Base-by-base conservation (phyloP, 2,113 vertebrate genomes). In the Brachypodius melanocephalos region DNA sequence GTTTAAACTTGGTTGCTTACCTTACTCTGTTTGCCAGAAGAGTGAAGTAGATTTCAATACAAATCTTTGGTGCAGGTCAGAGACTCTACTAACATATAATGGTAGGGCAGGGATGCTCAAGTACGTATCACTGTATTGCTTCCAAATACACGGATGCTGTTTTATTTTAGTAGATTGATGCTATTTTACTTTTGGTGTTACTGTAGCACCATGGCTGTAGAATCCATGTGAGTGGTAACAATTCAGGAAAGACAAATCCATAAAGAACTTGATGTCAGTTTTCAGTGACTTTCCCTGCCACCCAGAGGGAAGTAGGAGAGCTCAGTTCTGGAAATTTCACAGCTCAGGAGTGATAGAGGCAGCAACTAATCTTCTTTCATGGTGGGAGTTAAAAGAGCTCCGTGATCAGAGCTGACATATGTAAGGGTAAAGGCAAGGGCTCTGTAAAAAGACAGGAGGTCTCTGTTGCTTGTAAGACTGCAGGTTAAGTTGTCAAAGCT, bases 361-460 rank as follows among this genome's bases (percentile, higher is more conserved):
- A 91, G 49, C 58, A 21, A 28, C 85, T 94, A 84, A 89, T 97
- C 96, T 85, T 91, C 45, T 93, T 91, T 96, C 71, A 83, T 95
- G 83, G 36, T 75, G 59, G 79, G 78, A 95, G 84, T 62, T 94
- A 66, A 68, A 97, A 96, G 87, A 25, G 21, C 68, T 80, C 32
- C 24, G 19, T 90, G 93, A 89, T 92, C 79, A 61, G 71, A 88
- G 71, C 66, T 61, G 95, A 57, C 93, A 89, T 80, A 68, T 74
- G 68, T 77, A 76, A 78, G 55, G 69, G 66, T 32, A 49, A 68
- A 61, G 91, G 68, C 75, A 62, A 93, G 62, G 73, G 38, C 83
- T 89, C 74, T 68, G 46, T 45, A 25, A 77, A 93, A 90, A 85
- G 66, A 16, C 73, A 78, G 82, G 71, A 85, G 72, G 61, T 73